Percentiles rank a stretch among this genome's conserved stretches.
Evolutionary conservation across 2,113 vertebrate genomes (phyloP).

Genomic region (Rhodinocichla rosea): DNA sequence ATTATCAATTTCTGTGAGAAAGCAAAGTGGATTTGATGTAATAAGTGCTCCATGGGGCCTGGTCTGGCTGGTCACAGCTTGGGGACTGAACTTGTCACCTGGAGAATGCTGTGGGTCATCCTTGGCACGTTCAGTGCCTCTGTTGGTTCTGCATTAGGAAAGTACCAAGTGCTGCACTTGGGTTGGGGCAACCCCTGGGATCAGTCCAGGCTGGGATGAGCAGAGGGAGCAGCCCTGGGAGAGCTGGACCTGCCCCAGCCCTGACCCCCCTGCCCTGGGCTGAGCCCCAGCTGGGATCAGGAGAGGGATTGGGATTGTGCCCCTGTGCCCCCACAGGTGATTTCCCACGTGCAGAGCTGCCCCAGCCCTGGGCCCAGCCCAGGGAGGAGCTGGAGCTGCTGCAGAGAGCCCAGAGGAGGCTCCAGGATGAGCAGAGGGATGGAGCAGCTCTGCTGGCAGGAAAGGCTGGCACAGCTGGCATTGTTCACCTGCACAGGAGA

Average conservation of each 20-base stretch:
- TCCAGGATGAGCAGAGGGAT: too few relatives aligned
- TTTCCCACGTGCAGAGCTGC: too few relatives aligned
- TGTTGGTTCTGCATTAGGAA: background rate
- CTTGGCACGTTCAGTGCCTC: background rate
- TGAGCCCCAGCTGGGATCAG: background rate
- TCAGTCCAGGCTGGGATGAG: background rate
- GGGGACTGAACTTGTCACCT: background rate
- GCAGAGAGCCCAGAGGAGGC: too few relatives aligned
- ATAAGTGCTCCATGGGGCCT: background rate
- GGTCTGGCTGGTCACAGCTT: background rate
- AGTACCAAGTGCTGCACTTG: background rate
- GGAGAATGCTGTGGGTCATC: background rate
- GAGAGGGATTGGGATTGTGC: background rate
- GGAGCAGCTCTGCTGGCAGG: too few relatives aligned
- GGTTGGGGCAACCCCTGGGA: rapidly evolving
- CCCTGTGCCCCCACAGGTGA: too few relatives aligned
- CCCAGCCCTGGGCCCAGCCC: too few relatives aligned
- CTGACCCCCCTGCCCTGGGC: background rate
- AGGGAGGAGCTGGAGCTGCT: too few relatives aligned
- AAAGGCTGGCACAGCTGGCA: too few relatives aligned
- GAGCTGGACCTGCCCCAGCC: background rate
- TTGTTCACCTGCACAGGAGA: too few relatives aligned
- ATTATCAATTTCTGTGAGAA: background rate
- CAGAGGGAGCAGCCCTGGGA: background rate
- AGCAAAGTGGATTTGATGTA: background rate